Percentiles rank a stretch among this genome's conserved stretches.
Evolutionary conservation across 2,797 vertebrate genomes (phyloP).

Genomic region (Cynopterus sphinx): DNA sequence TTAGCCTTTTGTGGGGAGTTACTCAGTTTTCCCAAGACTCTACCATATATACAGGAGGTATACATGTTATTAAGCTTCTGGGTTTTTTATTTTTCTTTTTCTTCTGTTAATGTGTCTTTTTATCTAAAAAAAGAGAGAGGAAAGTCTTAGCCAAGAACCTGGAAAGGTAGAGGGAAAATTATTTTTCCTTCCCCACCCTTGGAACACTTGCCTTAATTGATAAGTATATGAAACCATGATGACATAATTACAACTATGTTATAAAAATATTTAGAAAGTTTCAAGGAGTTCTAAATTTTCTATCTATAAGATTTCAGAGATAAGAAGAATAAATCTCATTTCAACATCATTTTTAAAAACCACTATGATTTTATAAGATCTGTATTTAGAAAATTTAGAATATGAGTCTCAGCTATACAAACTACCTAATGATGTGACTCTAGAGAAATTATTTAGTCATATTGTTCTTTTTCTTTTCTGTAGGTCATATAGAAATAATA

Average conservation of each 20-base stretch:
- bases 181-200: not conserved
- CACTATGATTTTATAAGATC: not conserved
- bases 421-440: not conserved
- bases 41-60: not conserved
- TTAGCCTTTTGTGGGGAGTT: not conserved
- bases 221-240: not conserved
- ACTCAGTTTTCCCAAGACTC: not conserved
- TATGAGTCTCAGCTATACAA: not conserved
- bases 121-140: not conserved
- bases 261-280: not conserved
- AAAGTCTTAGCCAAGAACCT: not conserved
- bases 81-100: not conserved
- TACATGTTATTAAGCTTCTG: not conserved
- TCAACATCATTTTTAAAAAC: not conserved
- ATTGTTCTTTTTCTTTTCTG: not conserved
- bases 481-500: not conserved
- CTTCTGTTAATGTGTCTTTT: not conserved
- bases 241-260: not conserved
- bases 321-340: not conserved
- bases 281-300: not conserved
- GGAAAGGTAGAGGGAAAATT: not conserved
- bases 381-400: constrained; percentile 26
- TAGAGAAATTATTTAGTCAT: not conserved
- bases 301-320: constrained; percentile 26
- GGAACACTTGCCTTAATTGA: not conserved